Evolutionary conservation across 2,113 vertebrate genomes (phyloP).

Genomic region (Esox niger): DNA sequence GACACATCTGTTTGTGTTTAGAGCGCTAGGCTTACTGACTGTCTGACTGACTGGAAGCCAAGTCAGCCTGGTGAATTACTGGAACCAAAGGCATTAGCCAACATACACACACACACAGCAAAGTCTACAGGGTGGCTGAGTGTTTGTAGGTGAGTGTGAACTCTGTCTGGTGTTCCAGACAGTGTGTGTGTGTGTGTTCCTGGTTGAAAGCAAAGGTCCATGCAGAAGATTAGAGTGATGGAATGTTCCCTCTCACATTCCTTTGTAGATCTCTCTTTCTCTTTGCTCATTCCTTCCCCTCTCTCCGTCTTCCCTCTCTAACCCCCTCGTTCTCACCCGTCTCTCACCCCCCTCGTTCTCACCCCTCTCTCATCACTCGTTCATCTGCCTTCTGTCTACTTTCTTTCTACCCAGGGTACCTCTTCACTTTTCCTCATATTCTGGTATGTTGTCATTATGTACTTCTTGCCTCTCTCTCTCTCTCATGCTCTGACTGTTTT

Average conservation of each 20-base stretch:
- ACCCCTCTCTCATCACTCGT: not conserved
- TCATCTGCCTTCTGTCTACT: not conserved
- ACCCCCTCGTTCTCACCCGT: no score
- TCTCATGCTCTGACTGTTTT: constrained; percentile 58
- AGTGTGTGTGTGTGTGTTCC: constrained; percentile 48
- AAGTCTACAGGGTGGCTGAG: constrained; percentile 32
- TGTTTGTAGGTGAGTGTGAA: constrained; percentile 43
- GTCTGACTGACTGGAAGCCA: constrained; percentile 41
- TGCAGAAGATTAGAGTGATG: constrained; percentile 45
- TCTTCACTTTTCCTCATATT: not conserved
- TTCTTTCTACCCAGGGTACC: not conserved
- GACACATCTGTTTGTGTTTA: constrained; percentile 69
- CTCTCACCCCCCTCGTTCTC: no score
- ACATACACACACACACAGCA: constrained; percentile 28
- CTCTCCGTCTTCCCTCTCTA: not conserved
- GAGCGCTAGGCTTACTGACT: constrained; percentile 43
- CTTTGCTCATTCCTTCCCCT: no score
- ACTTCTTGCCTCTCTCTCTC: constrained; percentile 18
- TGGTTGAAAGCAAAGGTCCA: constrained; percentile 45
- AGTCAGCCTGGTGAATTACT: constrained; percentile 61
- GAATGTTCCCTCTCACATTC: constrained; percentile 52
- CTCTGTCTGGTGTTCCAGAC: constrained; percentile 11
- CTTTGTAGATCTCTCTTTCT: not conserved
- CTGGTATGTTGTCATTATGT: constrained; percentile 8
- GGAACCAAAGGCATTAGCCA: constrained; percentile 42